phyloP scores from a whole-genome alignment of 2,113 vertebrate species.

The Cavia aperea region DNA sequence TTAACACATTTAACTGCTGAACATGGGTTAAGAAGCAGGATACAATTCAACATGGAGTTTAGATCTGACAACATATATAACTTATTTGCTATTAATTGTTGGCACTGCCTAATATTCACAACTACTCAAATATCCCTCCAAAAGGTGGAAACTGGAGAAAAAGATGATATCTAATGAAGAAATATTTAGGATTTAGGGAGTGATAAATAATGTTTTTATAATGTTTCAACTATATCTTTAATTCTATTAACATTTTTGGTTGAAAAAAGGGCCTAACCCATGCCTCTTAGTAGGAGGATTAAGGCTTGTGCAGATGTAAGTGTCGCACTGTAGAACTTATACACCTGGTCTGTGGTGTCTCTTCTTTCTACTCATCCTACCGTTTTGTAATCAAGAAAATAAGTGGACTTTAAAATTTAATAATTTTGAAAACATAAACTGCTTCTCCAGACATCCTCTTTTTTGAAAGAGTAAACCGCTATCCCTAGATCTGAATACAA shows the following conservation, averaged over 20 bases:
- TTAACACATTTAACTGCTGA: background rate
- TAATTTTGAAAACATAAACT: background rate
- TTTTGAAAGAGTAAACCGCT: background rate
- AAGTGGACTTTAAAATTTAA: background rate
- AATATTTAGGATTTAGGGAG: background rate
- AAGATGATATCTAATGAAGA: background rate
- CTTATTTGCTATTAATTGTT: background rate
- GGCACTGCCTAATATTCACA: background rate
- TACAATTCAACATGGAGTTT: background rate
- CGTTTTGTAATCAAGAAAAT: background rate
- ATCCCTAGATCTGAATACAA: background rate
- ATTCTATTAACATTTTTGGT: background rate
- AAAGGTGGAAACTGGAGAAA: background rate
- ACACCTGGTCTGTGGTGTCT: background rate
- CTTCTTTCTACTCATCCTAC: background rate
- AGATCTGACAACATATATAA: background rate
- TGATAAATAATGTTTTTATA: rapidly evolving
- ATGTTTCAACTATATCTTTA: background rate
- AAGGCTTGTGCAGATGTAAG: background rate
- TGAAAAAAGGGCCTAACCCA: background rate
- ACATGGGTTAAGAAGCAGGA: background rate
- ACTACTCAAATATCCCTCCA: background rate
- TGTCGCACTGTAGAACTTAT: background rate
- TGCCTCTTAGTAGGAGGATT: background rate
- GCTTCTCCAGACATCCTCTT: background rate